Evolutionary conservation across 2,113 vertebrate species (phyloP), one percentile per base, ranked within the genome.

Genomic region (Paradoxurus hermaphroditus): DNA sequence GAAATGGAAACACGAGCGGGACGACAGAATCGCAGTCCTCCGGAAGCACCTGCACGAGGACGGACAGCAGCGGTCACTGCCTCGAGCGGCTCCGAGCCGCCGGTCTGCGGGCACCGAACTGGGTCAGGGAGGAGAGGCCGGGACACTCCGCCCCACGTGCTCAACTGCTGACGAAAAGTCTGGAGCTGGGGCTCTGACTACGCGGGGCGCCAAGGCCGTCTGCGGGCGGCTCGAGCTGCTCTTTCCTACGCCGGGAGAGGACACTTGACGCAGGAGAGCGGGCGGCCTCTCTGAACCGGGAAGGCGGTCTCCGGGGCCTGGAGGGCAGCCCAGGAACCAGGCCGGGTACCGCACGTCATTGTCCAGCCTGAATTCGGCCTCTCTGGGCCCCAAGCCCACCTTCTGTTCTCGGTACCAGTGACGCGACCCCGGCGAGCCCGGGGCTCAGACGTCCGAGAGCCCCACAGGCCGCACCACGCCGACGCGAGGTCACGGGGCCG

Each of bases 91-190:
- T 44, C 27, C 23, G 10, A 3, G 34, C 9, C 7, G 72, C 75
- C 62, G 16, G n/a, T 18, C 65, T 7, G 25, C 12, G 31, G 5
- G 12, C 12, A 15, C 19, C 8, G 44, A 39, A 41, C 29, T 4
- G 31, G 7, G 70, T 23, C 44, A 19, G 56, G 21, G 62, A 16
- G 39, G 15, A 25, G 14, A 27, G 41, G 88, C n/a, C n/a, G 46
- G 77, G 21, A 46, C 0, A 4, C 0, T 0, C 11, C 4, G 15
- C 4, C 31, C 12, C 34, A 1, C 4, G 10, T 0, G 6, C 29
- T 53, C 14, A 4, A 8, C 39, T 73, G 44, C n/a, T 39, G 13
- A 51, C 0, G 9, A 11, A 16, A 25, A n/a, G n/a, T n/a, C 44
- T 0, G 25, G 53, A 51, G 16, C 77, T 7, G 7, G 18, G 8